Percentiles rank a stretch among this genome's conserved stretches.
Evolutionary conservation across 2,113 vertebrate genomes (phyloP).

Genomic region (Fregata magnificens): DNA sequence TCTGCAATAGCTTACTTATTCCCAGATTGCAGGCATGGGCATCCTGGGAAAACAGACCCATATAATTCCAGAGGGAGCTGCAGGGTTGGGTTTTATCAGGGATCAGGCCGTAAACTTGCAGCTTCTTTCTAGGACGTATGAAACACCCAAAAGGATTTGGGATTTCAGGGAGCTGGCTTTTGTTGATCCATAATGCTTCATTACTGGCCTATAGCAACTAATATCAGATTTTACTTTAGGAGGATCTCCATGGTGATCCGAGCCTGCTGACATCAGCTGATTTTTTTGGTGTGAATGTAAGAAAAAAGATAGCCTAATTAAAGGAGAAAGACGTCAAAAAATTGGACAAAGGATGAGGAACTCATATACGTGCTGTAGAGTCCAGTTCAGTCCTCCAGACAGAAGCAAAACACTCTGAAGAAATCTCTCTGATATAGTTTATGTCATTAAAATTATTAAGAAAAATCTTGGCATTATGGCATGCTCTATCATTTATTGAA

Average conservation of each 20-base stretch:
- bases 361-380: background rate
- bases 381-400: background rate
- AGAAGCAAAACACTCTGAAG: background rate
- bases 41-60: background rate
- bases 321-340: background rate
- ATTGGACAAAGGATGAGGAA: background rate
- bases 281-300: background rate
- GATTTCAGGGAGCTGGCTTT: background rate
- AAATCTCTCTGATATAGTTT: background rate
- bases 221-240: constrained; percentile 15
- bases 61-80: background rate
- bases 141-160: background rate
- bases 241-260: constrained; percentile 58
- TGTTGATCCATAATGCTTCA: background rate
- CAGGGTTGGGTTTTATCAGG: background rate
- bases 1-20: background rate
- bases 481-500: background rate
- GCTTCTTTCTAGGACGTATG: background rate
- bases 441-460: background rate
- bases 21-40: background rate
- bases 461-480: background rate
- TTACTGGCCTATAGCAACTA: background rate
- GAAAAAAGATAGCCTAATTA: background rate
- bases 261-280: constrained; percentile 15
- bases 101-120: background rate